phyloP scores from a whole-genome alignment of 2,888 invertebrate genomes.

The Monoplex corrugatus region DNA sequence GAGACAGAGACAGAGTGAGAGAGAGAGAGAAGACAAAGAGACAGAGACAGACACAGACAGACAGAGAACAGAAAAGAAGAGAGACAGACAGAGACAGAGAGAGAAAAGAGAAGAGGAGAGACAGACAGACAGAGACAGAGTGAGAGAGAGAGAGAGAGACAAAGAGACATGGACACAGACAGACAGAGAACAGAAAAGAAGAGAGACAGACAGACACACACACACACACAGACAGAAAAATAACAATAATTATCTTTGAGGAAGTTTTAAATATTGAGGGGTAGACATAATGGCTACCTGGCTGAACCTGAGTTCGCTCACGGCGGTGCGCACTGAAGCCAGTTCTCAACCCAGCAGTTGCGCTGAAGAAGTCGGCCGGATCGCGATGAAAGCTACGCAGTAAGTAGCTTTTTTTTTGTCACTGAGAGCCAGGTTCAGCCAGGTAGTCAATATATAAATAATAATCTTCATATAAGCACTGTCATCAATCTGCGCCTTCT shows the following conservation, averaged over 20 bases:
- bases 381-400: no score
- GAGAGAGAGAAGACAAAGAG: slow-evolving; percentile 26
- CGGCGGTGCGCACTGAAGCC: no score
- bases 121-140: slow-evolving; percentile 47
- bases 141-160: slow-evolving; percentile 46
- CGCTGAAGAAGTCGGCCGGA: no score
- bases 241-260: no score
- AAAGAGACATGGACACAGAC: slow-evolving; percentile 31
- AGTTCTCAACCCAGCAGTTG: no score
- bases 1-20: slow-evolving; percentile 37
- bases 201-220: neutral
- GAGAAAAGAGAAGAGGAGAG: neutral
- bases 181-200: neutral
- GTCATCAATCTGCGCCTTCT: neutral
- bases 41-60: neutral
- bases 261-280: no score
- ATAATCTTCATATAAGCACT: neutral
- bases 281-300: no score
- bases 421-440: no score
- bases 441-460: neutral
- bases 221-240: no score
- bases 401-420: no score
- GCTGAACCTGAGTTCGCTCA: no score
- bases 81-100: slow-evolving; percentile 45
- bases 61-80: neutral